These are phyloP conservation scores for Podabrus alpinus DNA, from an alignment of 2,888 invertebrate species.

Conservation along the genomic window DNA sequence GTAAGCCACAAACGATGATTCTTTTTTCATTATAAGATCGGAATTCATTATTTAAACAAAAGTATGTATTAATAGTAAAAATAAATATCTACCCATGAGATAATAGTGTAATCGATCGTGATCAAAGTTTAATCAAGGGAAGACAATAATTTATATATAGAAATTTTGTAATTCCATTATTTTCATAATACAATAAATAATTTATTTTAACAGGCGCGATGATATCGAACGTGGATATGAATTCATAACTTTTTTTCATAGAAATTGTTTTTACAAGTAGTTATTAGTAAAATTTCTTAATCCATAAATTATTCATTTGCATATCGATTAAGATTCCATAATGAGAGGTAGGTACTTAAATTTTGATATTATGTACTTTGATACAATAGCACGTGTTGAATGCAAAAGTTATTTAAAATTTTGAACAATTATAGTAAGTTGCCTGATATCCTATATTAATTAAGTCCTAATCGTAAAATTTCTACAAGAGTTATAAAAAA, in stretches of 20 bases:
- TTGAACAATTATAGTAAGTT: not conserved
- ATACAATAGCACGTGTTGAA: not conserved
- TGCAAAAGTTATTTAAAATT: not conserved
- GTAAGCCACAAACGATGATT: not conserved
- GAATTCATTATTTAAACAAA: not conserved
- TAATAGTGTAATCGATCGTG: not conserved
- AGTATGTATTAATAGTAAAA: not conserved
- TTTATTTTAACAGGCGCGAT: not conserved
- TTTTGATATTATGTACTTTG: not conserved
- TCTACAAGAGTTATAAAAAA: not conserved
- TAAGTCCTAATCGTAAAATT: not conserved
- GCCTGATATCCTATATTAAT: not conserved
- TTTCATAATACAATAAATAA: not conserved
- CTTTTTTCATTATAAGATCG: not conserved
- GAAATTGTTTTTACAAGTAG: not conserved
- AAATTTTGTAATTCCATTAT: not conserved
- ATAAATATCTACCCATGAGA: not conserved
- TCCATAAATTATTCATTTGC: not conserved
- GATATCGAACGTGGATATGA: not conserved
- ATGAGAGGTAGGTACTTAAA: not conserved
- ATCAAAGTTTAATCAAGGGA: not conserved
- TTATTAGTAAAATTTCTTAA: not conserved
- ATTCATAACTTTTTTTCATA: not conserved
- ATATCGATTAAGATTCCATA: not conserved
- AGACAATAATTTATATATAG: not conserved